Evolutionary conservation across 2,113 vertebrate species (phyloP).

Genomic region (Choloepus hoffmanni): DNA sequence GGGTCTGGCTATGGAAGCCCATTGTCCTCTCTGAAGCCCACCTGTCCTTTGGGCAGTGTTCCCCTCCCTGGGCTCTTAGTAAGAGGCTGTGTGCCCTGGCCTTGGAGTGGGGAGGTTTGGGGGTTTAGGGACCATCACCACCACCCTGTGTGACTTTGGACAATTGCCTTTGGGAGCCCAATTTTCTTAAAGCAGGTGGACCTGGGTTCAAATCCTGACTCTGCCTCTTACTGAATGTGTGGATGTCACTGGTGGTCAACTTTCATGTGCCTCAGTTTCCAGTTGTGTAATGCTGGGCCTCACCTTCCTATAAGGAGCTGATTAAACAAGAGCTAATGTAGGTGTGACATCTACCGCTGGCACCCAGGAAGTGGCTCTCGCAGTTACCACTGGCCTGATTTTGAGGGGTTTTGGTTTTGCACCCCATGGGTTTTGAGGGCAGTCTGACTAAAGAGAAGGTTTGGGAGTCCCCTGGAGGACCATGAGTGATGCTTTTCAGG

Average conservation of each 20-base stretch:
- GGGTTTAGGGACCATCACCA: no score
- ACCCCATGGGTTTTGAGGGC: background rate
- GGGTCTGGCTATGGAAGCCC: no score
- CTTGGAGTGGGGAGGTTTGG: no score
- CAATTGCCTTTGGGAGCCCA: no score
- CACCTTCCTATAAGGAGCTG: background rate
- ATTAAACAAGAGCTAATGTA: fast-evolving
- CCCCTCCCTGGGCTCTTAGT: no score
- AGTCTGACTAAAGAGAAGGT: background rate
- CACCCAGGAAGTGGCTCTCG: background rate
- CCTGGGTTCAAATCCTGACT: background rate
- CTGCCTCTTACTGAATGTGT: background rate
- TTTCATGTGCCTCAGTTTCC: background rate
- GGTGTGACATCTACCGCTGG: fast-evolving
- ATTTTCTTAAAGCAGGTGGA: no score
- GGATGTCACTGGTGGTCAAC: background rate
- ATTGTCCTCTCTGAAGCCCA: no score
- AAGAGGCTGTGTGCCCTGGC: no score
- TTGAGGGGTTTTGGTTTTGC: background rate
- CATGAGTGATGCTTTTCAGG: background rate
- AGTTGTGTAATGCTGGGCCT: background rate
- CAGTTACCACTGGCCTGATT: background rate
- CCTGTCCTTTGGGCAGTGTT: no score
- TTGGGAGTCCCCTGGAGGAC: background rate
- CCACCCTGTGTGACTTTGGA: no score